Evolutionary conservation across 2,797 vertebrate genomes (phyloP).

Genomic region (Chanos chanos): DNA sequence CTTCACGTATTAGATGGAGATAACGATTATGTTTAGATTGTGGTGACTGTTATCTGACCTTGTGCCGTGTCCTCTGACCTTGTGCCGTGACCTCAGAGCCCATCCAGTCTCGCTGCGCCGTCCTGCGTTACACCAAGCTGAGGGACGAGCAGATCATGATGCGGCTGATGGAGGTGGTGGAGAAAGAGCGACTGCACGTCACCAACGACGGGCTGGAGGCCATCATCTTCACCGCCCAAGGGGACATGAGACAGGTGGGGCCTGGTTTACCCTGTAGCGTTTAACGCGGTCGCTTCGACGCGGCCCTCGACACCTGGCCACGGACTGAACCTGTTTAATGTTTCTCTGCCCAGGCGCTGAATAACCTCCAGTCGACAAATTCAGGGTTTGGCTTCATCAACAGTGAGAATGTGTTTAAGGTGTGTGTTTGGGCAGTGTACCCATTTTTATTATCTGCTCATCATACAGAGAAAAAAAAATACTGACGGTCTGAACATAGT

Average conservation of each 20-base stretch:
- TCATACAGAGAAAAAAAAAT: not conserved
- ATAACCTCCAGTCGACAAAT: constrained; percentile 95
- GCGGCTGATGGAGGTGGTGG: constrained; percentile 83
- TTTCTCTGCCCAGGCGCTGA: constrained; percentile 76
- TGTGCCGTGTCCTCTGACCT: too few relatives aligned
- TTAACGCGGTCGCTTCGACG: too few relatives aligned
- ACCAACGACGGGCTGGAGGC: constrained; percentile 93
- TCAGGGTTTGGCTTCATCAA: constrained; percentile 91
- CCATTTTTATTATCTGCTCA: not conserved
- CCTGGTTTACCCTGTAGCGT: not conserved
- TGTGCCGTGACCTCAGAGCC: too few relatives aligned
- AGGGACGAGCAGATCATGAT: constrained; percentile 86
- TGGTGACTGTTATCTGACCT: not conserved
- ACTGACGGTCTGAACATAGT: not conserved
- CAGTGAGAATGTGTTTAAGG: constrained; percentile 97
- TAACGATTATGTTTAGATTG: not conserved
- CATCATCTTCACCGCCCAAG: constrained; percentile 95
- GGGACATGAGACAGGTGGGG: constrained; percentile 96
- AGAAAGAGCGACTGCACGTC: constrained; percentile 76
- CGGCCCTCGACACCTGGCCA: not conserved
- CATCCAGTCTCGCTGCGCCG: constrained; percentile 94
- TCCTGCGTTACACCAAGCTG: constrained; percentile 92
- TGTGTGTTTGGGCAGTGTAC: constrained; percentile 34
- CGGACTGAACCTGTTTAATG: not conserved
- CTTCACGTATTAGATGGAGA: too few relatives aligned